Base-by-base conservation (phyloP, 2,888 invertebrate genomes). In the Lysandra bellargus region DNA sequence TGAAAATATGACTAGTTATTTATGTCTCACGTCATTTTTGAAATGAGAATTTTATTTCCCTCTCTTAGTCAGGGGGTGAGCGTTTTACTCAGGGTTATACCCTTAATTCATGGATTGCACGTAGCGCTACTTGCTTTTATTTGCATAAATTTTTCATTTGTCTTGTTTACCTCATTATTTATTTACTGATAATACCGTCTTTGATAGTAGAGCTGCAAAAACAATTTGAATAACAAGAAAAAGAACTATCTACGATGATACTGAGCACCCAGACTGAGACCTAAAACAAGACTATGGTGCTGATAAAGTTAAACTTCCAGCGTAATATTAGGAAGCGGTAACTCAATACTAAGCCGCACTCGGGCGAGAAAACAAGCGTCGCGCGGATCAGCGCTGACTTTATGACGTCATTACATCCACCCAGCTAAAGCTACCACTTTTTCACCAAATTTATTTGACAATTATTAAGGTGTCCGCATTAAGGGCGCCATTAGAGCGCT, bases 381-480 rank as follows among this genome's bases (percentile, higher is more conserved):
- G 81, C 82, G 80, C 81, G 83, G 85, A 84, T 80, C 85, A 84
- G 82, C 84, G 83, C 83, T 80, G 82, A 87, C 84, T 90, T 93
- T 93, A 93, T 89, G 91, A 90, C 88, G 89, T 91, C 92, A 90
- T 93, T 91, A 91, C 89, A 85, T 84, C 86, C 84, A 84, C 84
- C 85, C 82, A 80, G 80, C 81, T 85, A 86, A 88, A 86, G 88
- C 87, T 88, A 88, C 88, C 89, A 88, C 87, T 86, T 86, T 86
- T 90, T 90, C 90, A 86, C 84, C 87, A 85, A 94, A 94, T 94
- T 94, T 94, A 94, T 94, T 92, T 91, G 92, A 92, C 92, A 93
- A 93, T 92, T 92, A 92, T 92, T 90, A 93, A 94, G 92, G 94
- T 92, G 93, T 92, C 91, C 91, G 92, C 89, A 92, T 93, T 93